Evolutionary conservation across 2,797 vertebrate species (phyloP).

Genomic region (Tiaroga cobitis): DNA sequence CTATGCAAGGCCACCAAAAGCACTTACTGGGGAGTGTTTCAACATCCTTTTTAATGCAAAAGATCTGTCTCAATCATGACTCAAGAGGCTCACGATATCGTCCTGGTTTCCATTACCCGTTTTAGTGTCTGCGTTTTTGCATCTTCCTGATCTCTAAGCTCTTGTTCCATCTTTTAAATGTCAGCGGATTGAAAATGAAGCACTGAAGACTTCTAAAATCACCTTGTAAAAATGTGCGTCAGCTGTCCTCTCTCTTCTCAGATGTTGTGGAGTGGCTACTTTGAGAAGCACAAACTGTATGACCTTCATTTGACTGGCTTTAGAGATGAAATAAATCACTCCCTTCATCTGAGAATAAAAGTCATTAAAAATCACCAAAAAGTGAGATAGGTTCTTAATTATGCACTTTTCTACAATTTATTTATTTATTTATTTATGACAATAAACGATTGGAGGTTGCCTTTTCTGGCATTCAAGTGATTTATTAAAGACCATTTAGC

Average conservation of each 20-base stretch:
- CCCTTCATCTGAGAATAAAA: background rate
- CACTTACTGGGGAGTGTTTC: slow-evolving; percentile 23
- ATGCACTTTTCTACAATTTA: background rate
- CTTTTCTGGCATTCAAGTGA: background rate
- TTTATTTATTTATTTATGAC: background rate
- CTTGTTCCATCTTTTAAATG: slow-evolving; percentile 34
- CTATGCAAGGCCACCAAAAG: slow-evolving; percentile 7
- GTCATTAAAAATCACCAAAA: background rate
- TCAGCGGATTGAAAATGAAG: slow-evolving; percentile 1
- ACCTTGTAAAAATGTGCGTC: slow-evolving; percentile 18
- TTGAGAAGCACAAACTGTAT: background rate
- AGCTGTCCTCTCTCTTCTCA: slow-evolving; percentile 11
- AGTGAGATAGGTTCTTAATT: background rate
- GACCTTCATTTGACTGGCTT: slow-evolving; percentile 16
- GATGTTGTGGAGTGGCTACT: slow-evolving; percentile 10
- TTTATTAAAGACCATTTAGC: background rate
- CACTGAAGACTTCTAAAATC: slow-evolving; percentile 15
- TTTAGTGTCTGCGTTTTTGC: background rate
- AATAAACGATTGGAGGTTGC: background rate
- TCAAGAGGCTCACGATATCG: slow-evolving; percentile 12
- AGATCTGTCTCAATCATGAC: slow-evolving; percentile 22
- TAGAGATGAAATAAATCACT: background rate
- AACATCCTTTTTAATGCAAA: slow-evolving; percentile 11
- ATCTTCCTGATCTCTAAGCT: slow-evolving; percentile 27
- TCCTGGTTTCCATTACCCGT: background rate